phyloP scores from a whole-genome alignment of 2,797 vertebrate species.

The Paramormyrops hopkinsi region DNA sequence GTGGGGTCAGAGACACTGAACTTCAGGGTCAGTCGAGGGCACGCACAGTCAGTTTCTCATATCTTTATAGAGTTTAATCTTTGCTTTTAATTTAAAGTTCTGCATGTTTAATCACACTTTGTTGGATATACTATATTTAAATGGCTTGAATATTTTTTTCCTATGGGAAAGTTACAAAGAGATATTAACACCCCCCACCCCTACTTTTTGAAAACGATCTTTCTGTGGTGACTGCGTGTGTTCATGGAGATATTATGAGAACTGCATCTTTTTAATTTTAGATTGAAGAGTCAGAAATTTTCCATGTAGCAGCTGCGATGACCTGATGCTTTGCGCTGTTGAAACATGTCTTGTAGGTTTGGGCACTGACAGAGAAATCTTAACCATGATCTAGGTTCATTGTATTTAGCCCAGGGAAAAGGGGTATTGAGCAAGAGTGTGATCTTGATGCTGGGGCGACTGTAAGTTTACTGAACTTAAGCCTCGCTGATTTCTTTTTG shows the following conservation, averaged over 20 bases:
- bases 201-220: neutral
- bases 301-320: neutral
- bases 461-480: neutral
- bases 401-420: neutral
- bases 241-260: neutral
- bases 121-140: neutral
- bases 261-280: neutral
- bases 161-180: neutral
- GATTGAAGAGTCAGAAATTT: neutral
- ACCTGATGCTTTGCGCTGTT: neutral
- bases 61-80: neutral
- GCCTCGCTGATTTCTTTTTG: neutral
- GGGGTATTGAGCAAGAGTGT: neutral
- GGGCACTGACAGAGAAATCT: neutral
- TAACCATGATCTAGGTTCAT: neutral
- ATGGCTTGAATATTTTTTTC: neutral
- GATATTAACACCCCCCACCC: neutral
- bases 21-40: constrained; percentile 28
- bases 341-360: neutral
- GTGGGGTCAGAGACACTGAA: constrained; percentile 20
- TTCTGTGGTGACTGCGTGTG: neutral
- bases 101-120: neutral
- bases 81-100: neutral
- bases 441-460: neutral
- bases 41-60: constrained; percentile 14